Base-by-base conservation (phyloP, 2,113 vertebrate genomes). In the Actenoides lindsayi region DNA sequence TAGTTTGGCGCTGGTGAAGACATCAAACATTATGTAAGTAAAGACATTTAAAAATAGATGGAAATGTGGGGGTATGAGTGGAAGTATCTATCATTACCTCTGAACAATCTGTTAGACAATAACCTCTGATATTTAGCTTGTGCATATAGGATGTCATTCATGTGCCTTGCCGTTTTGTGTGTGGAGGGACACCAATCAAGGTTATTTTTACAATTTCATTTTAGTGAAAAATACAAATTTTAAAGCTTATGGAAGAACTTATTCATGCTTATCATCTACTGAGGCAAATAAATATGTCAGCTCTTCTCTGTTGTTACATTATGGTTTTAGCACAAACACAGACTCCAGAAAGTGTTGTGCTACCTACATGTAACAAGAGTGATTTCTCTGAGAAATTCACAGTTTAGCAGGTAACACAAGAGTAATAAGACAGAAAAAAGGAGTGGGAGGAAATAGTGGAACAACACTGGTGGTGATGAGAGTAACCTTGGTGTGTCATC, bases 1-100 rank as follows among this genome's bases (percentile, higher is more conserved):
- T 46, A 31, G 71, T 1, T 15, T 56, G 35, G 56, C 87, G 87
- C 80, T 73, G 79, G 31, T 88, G 90, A 60, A 88, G 71, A 81
- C 59, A 65, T 76, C 83, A 48, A 59, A 27, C 35, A 27, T 95
- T 93, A 75, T 92, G 89, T 94, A 88, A 96, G 94, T 94, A 82
- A 86, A 84, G 63, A 37, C 54, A 12, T 57, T 68, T 69, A 73
- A 75, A 91, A 56, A 82, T 62, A 81, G 83, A 1, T 67, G 62
- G 33, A 30, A 37, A 10, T 17, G 88, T 87, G 88, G 77, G 93
- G 92, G 53, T 68, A 44, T 28, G 89, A 68, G 77, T 68, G 68
- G 84, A 90, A 82, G 53, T 56, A 13, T 78, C 87, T 95, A 2
- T 81, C 92, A 19, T 73, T 84, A 48, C 53, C 73, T 87, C 83